Conservation (phyloP, 2,888 invertebrate species). For the Sisyra nigra region DNA sequence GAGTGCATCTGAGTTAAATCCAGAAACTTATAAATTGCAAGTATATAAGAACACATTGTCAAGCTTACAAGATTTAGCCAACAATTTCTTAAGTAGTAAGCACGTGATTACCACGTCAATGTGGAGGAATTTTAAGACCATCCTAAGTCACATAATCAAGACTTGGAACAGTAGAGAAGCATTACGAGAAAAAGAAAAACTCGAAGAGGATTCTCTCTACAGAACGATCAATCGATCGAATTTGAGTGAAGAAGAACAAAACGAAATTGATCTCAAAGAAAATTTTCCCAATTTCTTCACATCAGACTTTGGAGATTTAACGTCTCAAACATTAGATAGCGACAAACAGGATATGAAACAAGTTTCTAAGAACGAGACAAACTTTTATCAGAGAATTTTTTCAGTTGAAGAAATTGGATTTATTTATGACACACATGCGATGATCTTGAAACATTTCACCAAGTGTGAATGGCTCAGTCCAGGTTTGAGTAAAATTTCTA, state of each 20-base stretch:
- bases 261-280: conserved; percentile 43
- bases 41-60: conserved; percentile 43
- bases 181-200: conserved; percentile 43
- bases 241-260: conserved; percentile 51
- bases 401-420: conserved; percentile 37
- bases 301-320: conserved; percentile 52
- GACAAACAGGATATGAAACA: conserved; percentile 18
- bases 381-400: conserved; percentile 19
- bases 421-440: conserved; percentile 43
- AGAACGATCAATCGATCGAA: conserved; percentile 17
- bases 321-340: conserved; percentile 27
- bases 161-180: conserved; percentile 66
- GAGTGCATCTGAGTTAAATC: too few species aligned
- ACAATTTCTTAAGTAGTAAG: too few species aligned
- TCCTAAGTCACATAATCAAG: conserved; percentile 43
- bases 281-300: conserved; percentile 55
- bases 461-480: conserved; percentile 42
- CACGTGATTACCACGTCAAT: too few species aligned
- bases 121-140: conserved; percentile 29
- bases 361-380: conserved; percentile 19
- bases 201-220: conserved; percentile 60
- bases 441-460: conserved; percentile 38
- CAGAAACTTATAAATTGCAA: too few species aligned
- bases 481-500: conserved; percentile 20
- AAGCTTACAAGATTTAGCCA: conserved; percentile 42